Percentiles rank a stretch among this genome's conserved stretches.
phyloP scores from a whole-genome alignment of 2,113 vertebrate genomes.

The Rousettus leschenaultii region DNA sequence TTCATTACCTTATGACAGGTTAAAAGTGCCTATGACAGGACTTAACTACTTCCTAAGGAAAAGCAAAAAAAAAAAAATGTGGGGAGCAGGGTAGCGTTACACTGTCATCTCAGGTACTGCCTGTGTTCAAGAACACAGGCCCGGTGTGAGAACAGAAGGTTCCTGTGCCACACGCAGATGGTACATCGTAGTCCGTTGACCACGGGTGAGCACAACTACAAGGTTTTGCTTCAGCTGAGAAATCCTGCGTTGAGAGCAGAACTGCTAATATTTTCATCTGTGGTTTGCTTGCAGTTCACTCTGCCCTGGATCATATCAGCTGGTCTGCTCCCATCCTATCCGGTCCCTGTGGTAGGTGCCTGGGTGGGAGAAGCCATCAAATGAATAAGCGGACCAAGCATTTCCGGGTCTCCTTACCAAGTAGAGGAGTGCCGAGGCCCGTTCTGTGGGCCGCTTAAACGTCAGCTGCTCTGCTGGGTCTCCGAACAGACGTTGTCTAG shows the following conservation, averaged over 20 bases:
- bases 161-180: conserved; percentile 10
- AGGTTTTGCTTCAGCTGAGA: not conserved
- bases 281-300: not conserved
- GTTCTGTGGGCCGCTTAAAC: not conserved
- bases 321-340: not conserved
- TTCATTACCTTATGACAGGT: conserved; percentile 65
- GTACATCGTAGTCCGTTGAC: not conserved
- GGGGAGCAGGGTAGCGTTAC: conserved; percentile 70
- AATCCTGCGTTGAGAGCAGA: not conserved
- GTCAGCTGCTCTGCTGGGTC: not conserved
- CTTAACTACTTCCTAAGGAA: conserved; percentile 69
- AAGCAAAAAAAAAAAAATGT: conserved; percentile 66
- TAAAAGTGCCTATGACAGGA: conserved; percentile 76
- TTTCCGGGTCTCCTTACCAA: not conserved
- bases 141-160: not conserved
- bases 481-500: not conserved
- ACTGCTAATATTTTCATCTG: not conserved
- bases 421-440: not conserved
- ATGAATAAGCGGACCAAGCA: not conserved
- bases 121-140: conserved; percentile 37
- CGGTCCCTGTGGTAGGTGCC: not conserved
- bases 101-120: conserved; percentile 70
- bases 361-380: not conserved
- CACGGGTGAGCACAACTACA: not conserved
- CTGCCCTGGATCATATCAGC: not conserved